These are phyloP conservation scores for Acronicta leporina DNA, from an alignment of 2,888 invertebrate genomes.

Conservation along the genomic window DNA sequence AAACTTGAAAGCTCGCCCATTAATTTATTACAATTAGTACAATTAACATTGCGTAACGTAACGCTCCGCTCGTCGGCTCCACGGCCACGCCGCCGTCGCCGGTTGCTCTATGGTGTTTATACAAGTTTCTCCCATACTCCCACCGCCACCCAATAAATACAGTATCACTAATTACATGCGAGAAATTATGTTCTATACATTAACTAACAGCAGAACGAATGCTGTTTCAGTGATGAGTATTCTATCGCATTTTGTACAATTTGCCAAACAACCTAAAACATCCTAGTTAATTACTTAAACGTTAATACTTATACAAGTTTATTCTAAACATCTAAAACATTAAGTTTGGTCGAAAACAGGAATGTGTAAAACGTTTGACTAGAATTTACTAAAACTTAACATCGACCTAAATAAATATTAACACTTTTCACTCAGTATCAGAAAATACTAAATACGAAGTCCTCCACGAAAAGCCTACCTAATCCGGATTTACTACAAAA, in stretches of 20 bases:
- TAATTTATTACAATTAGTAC: slow-evolving; percentile 80
- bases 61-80: slow-evolving; percentile 65
- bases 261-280: slow-evolving; percentile 52
- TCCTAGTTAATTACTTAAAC: slow-evolving; percentile 57
- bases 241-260: slow-evolving; percentile 30
- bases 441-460: slow-evolving; percentile 57
- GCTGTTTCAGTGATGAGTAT: slow-evolving; percentile 52
- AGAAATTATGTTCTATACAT: slow-evolving; percentile 59
- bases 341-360: slow-evolving; percentile 88
- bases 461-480: slow-evolving; percentile 55
- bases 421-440: slow-evolving; percentile 75
- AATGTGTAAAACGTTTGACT: slow-evolving; percentile 89
- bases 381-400: slow-evolving; percentile 89
- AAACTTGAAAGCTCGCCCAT: slow-evolving; percentile 73
- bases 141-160: slow-evolving; percentile 59
- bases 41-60: slow-evolving; percentile 79
- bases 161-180: slow-evolving; percentile 62
- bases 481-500: slow-evolving; percentile 73
- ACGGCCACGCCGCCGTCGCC: slow-evolving; percentile 51
- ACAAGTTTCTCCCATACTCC: slow-evolving; percentile 53
- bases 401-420: slow-evolving; percentile 85
- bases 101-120: slow-evolving; percentile 41
- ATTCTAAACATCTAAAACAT: slow-evolving; percentile 70
- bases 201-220: slow-evolving; percentile 43
- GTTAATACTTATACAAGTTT: slow-evolving; percentile 43